phyloP scores from a whole-genome alignment of 1,140 invertebrate genomes.

The Musca domestica region DNA sequence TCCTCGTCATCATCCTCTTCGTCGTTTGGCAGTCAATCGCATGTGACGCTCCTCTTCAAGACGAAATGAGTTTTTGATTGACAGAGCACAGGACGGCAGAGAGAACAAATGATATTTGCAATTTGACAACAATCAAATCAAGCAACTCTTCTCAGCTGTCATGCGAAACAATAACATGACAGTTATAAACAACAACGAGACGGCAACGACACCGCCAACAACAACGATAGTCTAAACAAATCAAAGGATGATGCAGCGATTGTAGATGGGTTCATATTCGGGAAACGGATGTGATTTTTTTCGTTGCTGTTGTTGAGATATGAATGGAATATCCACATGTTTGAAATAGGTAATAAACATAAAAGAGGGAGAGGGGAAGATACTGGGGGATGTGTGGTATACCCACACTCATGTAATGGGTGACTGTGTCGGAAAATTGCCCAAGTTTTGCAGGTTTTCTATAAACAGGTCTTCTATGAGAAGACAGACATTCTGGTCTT shows the following conservation, averaged over 20 bases:
- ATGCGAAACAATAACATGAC: no score
- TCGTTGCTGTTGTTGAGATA: no score
- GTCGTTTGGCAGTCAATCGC: not conserved
- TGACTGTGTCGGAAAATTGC: no score
- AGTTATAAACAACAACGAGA: not conserved
- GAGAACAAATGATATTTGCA: not conserved
- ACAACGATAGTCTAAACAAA: not conserved
- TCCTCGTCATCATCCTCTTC: not conserved
- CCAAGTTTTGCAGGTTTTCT: no score
- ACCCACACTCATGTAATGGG: no score
- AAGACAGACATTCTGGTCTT: no score
- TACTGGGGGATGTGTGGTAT: no score
- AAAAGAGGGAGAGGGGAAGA: no score
- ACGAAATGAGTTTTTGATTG: conserved; percentile 18
- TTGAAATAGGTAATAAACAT: no score
- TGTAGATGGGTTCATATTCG: not conserved
- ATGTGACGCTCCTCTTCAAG: not conserved
- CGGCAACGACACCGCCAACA: no score
- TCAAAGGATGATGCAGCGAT: not conserved
- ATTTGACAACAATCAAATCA: conserved; percentile 19
- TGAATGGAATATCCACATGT: no score
- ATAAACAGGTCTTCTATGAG: no score
- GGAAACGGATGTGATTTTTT: not conserved
- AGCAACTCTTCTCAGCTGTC: not conserved
- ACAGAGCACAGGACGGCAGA: not conserved